Evolutionary conservation across 2,888 invertebrate species (phyloP), one percentile per base, ranked within the genome.

Genomic region (Gymnoscelis rufifasciata): DNA sequence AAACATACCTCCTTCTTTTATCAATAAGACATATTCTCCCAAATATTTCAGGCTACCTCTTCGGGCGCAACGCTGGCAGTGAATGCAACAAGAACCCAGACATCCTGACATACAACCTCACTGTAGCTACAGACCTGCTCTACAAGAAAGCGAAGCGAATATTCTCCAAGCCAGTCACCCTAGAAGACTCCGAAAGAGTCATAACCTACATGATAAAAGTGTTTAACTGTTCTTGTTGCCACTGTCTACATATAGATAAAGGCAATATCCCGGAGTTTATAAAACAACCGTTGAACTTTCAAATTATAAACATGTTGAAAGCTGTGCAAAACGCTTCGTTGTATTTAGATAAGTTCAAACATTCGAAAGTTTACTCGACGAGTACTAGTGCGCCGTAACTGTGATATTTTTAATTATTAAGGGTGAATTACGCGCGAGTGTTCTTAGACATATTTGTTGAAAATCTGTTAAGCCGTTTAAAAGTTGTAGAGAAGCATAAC

Each of bases 331-430:
- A 83, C 46, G 83, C 82, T 1, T 67, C 83, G 1, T 13, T 63
- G 7, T 84, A 74, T 68, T 71, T 87, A 41, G 79, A 84, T 41
- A 72, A 73, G n/a, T 59, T 84, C 46, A 84, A 78, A 58, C 83
- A 81, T 83, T 74, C 5, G 19, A 19, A 19, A 19, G 19, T 19
- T 2, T 3, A 19, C 19, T 19, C 19, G 19, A 19, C 19, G 2
- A 19, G 19, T 19, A 3, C 5, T 3, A 19, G 19, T 19, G 19
- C 19, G 19, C 19, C 19, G 2, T 19, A 19, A 19, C 19, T 19
- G 19, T 19, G 19, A 19, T 19, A 19, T 19, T 19, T 19, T 19
- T 19, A 3, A 19, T 3, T 19, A 19, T 19, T 19, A 19, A 19
- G 5, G 2, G 19, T 19, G n/a, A n/a, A n/a, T n/a, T n/a, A n/a